phyloP scores from a whole-genome alignment of 2,113 vertebrate species.

The Mustelus asterias region DNA sequence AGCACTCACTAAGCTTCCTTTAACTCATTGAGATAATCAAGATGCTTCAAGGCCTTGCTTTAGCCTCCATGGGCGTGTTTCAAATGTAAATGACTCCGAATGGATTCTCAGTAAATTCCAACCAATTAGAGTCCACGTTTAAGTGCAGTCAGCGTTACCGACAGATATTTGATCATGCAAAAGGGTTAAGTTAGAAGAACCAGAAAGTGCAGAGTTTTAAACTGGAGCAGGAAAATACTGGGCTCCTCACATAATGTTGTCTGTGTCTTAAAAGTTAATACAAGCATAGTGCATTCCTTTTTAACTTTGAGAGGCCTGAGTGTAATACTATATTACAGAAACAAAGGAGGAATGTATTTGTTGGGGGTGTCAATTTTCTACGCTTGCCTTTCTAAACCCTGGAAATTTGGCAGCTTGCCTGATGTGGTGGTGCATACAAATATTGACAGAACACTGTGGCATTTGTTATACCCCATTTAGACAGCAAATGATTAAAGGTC shows the following conservation, averaged over 20 bases:
- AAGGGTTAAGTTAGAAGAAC: conserved; percentile 42
- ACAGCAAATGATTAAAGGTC: conserved; percentile 59
- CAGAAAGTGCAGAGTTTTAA: conserved; percentile 17
- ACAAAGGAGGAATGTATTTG: conserved; percentile 57
- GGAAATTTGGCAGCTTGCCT: conserved; percentile 60
- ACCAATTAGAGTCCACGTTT: conserved; percentile 67
- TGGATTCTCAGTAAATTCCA: conserved; percentile 70
- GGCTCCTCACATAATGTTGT: background rate
- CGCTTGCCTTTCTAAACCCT: conserved; percentile 56
- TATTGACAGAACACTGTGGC: conserved; percentile 67
- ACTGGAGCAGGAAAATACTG: background rate
- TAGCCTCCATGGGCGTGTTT: conserved; percentile 75
- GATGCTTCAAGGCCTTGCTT: conserved; percentile 61
- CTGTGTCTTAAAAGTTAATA: conserved; percentile 9
- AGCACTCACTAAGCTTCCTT: conserved; percentile 55
- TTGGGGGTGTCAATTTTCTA: conserved; percentile 62
- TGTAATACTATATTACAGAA: conserved; percentile 54
- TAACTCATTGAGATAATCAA: conserved; percentile 62
- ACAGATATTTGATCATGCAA: conserved; percentile 46
- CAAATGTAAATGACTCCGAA: conserved; percentile 76
- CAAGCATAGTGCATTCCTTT: conserved; percentile 14
- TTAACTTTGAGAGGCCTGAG: conserved; percentile 5
- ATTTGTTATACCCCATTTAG: conserved; percentile 60
- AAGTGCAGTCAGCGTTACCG: conserved; percentile 61
- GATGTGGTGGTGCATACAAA: conserved; percentile 66